Base-by-base conservation (phyloP, 2,888 invertebrate genomes). In the Metacarcinus magister region DNA sequence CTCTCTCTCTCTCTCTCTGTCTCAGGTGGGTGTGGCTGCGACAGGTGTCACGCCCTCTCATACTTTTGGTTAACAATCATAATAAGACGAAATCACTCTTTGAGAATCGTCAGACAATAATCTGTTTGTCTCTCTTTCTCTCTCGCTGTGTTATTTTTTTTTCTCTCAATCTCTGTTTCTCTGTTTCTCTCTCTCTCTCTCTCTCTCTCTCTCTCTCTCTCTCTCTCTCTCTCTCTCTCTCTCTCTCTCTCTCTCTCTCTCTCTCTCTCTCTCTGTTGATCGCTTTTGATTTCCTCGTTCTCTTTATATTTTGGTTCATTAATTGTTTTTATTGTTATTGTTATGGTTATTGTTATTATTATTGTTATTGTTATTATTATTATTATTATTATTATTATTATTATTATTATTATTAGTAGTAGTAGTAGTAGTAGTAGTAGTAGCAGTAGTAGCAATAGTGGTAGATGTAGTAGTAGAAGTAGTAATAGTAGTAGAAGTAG, bases 211-310 rank as follows among this genome's bases (percentile, higher is more conserved):
- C 43, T 39, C 90, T 90, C 90, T 39, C 90, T 39, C 43, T 39
- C 90, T 39, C 43, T 39, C 43, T 90, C 90, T 39, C 90, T 90
- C 90, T 39, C 90, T 90, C 90, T 39, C 90, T 90, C 90, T 39
- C 90, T 39, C 43, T 90, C 90, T 39, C 43, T 39, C 90, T 90
- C 90, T 39, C 90, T 90, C 90, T 90, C 43, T 39, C 43, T 39
- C 90, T 90, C 90, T 39, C 89, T 89, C 89, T 28, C 89, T 7
- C 89, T 89, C 28, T 28, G n/a, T 28, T 28, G 13, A 16, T 3
- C 28, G 3, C 28, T 28, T 43, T 7, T 28, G 2, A 3, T n/a
- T 43, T 28, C 28, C 28, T n/a, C n/a, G n/a, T n/a, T n/a, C n/a
- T n/a, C n/a, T n/a, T n/a, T n/a, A n/a, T n/a, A n/a, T n/a, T n/a